Base-by-base conservation (phyloP, 2,113 vertebrate species). In the Syngnathus floridae region DNA sequence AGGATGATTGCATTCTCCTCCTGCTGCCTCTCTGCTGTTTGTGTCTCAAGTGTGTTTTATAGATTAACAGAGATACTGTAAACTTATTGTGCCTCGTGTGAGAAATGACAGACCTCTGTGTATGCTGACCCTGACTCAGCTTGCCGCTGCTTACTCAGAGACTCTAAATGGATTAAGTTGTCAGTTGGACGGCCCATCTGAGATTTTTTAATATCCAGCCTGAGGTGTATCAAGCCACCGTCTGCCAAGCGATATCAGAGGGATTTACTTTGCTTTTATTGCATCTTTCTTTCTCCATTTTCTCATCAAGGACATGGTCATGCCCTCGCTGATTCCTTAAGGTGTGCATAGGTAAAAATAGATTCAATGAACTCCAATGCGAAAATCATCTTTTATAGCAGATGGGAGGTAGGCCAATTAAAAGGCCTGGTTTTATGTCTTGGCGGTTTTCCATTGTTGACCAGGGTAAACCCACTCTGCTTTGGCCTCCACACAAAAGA, bases 161-260 rank as follows among this genome's bases (percentile, higher is more conserved):
- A 72, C 83, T 84, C 82, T 85, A 89, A 90, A 89, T 81, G 82
- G 84, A 89, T 90, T 86, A 89, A 82, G 74, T 88, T 83, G 86
- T 90, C 88, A 89, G 86, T 80, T 78, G 85, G 82, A 89, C 81
- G 82, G 83, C 80, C 74, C 82, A 82, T 83, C 76, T 71, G 81
- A 82, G 81, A 76, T 85, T 82, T 46, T 88, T 90, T 88, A 89
- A 90, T 87, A 88, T 88, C 83, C 80, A 86, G 84, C 79, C 77
- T 73, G 76, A 85, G 84, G 81, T 85, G 74, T 79, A 79, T 86
- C 81, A 85, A 85, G 76, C 73, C 69, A 67, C 41, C 52, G 67
- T 75, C 81, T 82, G 84, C 77, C 81, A 83, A 84, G 78, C 78
- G 72, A 59, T 75, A 80, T 85, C 80, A 80, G 38, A 77, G 87